Base-by-base conservation (phyloP, 2,888 invertebrate species). In the Patella ulyssiponensis region DNA sequence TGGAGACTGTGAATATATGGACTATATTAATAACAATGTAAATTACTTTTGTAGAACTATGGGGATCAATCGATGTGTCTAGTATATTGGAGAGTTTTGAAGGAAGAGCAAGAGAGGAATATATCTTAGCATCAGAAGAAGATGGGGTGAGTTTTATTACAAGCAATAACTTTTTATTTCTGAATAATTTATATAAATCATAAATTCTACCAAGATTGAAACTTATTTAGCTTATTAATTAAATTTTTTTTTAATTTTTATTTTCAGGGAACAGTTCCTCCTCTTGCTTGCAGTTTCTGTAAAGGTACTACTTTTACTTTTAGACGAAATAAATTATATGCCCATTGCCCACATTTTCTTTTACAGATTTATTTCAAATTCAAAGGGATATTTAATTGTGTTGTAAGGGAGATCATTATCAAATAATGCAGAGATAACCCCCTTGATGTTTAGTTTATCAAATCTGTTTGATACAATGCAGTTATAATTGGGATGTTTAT, bases 201-300 rank as follows among this genome's bases (percentile, higher is more conserved):
- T 23, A 17, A 20, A 44, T 71, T 23, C 5, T 70, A 20, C n/a
- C 69, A 11, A n/a, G 71, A 23, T 73, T 69, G 27, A 3, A 27
- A 5, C 33, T 33, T 33, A 33, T 33, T 33, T 7, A 44, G 1
- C 9, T 44, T 44, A 9, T 44, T 7, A 44, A 44, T 44, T 44
- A 51, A 51, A 3, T 71, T 5, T 72, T 74, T 58, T 75, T 11
- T n/a, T 56, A 51, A 33, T 77, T 74, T 75, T 80, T 70, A 74
- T 23, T 86, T 83, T 69, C 82, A 88, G 88, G 79, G 81, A 20
- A 81, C 83, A 33, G 84, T 87, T n/a, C 88, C 88, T 33, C 89
- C 89, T 51, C 73, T 88, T 74, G 87, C 89, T 2, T 89, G 89
- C 80, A 87, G 93, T 93, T 80, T 87, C 93, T 79, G 94, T 94